These are phyloP conservation scores for Bombycilla garrulus DNA, from an alignment of 2,113 vertebrate genomes.

Conservation along the genomic window DNA sequence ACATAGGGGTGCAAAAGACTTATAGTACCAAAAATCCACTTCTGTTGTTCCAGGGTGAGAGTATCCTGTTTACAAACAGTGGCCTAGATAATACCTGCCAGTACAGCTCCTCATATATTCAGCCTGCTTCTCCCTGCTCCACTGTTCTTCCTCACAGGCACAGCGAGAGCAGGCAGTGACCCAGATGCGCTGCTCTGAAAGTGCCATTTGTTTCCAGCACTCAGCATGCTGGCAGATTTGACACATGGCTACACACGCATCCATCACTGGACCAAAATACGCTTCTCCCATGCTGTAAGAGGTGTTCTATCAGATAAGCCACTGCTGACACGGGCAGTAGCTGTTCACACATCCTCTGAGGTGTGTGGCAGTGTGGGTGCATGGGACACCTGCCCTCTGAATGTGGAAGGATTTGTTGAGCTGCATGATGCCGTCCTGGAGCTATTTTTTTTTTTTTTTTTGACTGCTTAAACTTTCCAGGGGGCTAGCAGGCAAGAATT, in stretches of 20 bases:
- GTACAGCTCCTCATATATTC: not conserved
- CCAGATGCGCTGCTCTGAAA: slow-evolving; percentile 34
- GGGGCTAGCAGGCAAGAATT: not conserved
- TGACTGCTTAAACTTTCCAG: not conserved
- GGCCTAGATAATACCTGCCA: not conserved
- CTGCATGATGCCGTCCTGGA: not conserved
- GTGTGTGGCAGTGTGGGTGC: not conserved
- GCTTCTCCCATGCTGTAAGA: not conserved
- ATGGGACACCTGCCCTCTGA: accelerated
- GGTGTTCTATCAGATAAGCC: not conserved
- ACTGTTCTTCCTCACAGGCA: not conserved
- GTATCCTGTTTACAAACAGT: not conserved
- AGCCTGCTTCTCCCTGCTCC: not conserved
- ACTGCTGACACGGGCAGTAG: not conserved
- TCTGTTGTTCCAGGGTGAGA: not conserved
- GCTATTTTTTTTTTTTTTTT: not conserved
- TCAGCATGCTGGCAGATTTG: not conserved
- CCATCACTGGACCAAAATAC: not conserved
- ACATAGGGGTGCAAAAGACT: not conserved
- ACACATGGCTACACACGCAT: slow-evolving; percentile 4
- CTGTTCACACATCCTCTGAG: not conserved
- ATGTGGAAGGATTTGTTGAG: not conserved
- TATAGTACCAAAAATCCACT: not conserved
- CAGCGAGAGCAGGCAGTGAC: not conserved
- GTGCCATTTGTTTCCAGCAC: slow-evolving; percentile 29